These are phyloP conservation scores for Blennius ocellaris DNA, from an alignment of 2,113 vertebrate genomes.

Conservation along the genomic window DNA sequence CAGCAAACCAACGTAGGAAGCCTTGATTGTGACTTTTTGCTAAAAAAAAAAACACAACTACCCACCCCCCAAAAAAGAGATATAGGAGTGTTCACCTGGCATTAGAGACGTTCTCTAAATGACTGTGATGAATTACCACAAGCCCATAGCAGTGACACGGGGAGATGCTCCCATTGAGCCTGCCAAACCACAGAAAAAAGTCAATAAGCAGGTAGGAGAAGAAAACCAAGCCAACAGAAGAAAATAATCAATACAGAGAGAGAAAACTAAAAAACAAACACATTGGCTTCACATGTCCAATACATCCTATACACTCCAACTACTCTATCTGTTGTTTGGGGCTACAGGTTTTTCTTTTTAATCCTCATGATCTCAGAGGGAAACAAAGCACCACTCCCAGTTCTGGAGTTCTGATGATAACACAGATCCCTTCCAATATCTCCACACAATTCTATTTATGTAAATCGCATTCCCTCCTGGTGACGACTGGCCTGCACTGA, in stretches of 20 bases:
- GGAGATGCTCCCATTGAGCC: slow-evolving; percentile 12
- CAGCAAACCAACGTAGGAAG: slow-evolving; percentile 11
- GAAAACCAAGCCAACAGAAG: background rate
- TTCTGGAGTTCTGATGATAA: slow-evolving; percentile 70
- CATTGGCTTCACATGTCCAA: slow-evolving; percentile 6
- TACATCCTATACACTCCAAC: background rate
- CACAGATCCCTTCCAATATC: slow-evolving; percentile 55
- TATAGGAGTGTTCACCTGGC: slow-evolving; percentile 10
- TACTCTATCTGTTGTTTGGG: background rate
- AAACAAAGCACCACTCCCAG: slow-evolving; percentile 20
- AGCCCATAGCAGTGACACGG: slow-evolving; percentile 4
- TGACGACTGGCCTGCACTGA: slow-evolving; percentile 28
- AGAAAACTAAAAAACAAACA: slow-evolving; percentile 11
- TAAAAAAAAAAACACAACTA: background rate
- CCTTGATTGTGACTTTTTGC: background rate
- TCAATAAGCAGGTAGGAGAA: slow-evolving; percentile 34
- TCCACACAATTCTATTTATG: slow-evolving; percentile 61
- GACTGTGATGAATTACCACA: slow-evolving; percentile 16
- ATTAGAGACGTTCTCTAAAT: background rate
- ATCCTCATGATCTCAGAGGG: background rate
- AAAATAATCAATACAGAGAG: slow-evolving; percentile 28
- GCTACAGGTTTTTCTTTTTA: background rate
- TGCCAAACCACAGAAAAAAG: slow-evolving; percentile 2
- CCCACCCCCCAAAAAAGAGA: background rate
- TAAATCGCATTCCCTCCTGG: slow-evolving; percentile 54